Percentiles rank a stretch among this genome's conserved stretches.
These are phyloP conservation scores for Idaea aversata DNA, from an alignment of 2,888 invertebrate species.

Conservation along the genomic window DNA sequence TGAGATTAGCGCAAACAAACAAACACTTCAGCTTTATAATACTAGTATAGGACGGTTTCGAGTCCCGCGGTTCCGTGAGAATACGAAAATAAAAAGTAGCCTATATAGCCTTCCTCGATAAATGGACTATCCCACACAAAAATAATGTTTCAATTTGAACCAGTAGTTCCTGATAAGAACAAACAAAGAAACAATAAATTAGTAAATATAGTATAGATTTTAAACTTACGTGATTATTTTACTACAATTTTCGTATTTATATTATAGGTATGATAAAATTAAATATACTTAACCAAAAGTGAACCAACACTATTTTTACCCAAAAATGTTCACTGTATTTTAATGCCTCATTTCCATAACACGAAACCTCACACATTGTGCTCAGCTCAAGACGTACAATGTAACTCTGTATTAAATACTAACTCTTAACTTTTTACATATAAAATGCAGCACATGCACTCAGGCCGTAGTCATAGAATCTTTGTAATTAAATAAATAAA, in stretches of 20 bases:
- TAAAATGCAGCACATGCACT: conserved; percentile 1
- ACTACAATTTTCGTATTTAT: background rate
- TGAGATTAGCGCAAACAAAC: too few relatives aligned
- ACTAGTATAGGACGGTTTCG: too few relatives aligned
- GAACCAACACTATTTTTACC: background rate
- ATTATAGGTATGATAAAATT: background rate
- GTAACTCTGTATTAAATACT: background rate
- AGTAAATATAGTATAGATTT: too few relatives aligned
- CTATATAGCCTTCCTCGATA: too few relatives aligned
- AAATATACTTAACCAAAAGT: background rate
- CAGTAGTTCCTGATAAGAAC: too few relatives aligned
- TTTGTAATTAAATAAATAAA: background rate
- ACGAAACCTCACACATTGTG: background rate
- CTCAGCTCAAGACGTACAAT: background rate
- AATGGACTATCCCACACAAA: too few relatives aligned
- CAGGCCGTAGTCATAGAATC: background rate
- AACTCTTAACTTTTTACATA: conserved; percentile 1
- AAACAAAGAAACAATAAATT: too few relatives aligned
- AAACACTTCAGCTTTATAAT: too few relatives aligned
- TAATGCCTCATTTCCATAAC: background rate
- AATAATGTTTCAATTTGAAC: too few relatives aligned
- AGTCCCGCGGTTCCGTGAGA: too few relatives aligned
- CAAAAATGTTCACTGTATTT: background rate
- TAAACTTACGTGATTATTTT: too few relatives aligned
- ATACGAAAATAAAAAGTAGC: too few relatives aligned